A percentile compares a stretch with the other conserved stretches of the same genome.
These are phyloP conservation scores for Atta colombica DNA, from an alignment of 1,140 invertebrate species.

Conservation along the genomic window DNA sequence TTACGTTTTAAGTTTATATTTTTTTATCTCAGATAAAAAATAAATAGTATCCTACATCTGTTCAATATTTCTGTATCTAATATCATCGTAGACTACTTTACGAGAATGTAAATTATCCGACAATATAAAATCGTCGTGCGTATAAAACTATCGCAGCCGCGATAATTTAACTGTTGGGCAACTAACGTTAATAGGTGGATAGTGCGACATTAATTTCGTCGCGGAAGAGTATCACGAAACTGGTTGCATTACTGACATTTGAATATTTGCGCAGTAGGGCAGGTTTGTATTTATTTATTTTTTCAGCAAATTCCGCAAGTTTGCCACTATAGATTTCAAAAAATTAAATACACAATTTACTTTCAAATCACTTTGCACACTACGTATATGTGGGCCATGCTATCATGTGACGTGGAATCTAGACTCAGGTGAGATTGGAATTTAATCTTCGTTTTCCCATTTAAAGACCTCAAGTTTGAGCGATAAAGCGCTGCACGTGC, in stretches of 20 bases:
- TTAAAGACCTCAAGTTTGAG: neutral
- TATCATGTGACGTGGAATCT: neutral
- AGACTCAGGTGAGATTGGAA: neutral
- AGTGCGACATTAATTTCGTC: conserved; percentile 27
- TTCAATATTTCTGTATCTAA: conserved; percentile 57
- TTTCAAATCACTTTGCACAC: neutral
- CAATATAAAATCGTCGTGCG: conserved; percentile 51
- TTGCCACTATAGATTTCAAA: neutral
- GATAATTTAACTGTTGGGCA: conserved; percentile 45
- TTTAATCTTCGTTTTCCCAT: neutral
- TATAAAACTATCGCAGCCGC: neutral
- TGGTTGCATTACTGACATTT: conserved; percentile 33
- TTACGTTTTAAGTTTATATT: neutral
- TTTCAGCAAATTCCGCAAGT: conserved; percentile 4
- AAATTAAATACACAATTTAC: conserved; percentile 6
- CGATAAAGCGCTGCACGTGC: too few relatives aligned
- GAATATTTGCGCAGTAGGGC: conserved; percentile 15
- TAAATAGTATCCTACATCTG: neutral
- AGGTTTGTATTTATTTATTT: conserved; percentile 37
- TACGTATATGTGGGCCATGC: neutral
- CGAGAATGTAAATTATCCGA: conserved; percentile 49
- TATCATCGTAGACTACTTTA: conserved; percentile 26
- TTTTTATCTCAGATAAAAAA: neutral
- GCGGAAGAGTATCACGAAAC: conserved; percentile 41
- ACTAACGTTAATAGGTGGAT: conserved; percentile 59